These are phyloP conservation scores for Cirrhinus mrigala DNA, from an alignment of 2,797 vertebrate genomes.

Conservation along the genomic window DNA sequence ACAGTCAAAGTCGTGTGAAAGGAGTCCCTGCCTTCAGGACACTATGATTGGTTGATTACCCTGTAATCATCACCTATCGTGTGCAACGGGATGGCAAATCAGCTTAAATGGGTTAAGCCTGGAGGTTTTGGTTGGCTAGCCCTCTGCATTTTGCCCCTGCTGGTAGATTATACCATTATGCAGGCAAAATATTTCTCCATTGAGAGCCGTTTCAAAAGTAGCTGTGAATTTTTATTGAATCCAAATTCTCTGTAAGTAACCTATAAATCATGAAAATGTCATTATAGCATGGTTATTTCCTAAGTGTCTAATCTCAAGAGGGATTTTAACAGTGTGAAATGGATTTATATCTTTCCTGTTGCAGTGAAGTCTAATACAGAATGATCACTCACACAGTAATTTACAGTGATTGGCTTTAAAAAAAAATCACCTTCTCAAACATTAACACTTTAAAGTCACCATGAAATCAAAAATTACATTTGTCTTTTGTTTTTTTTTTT, in stretches of 20 bases:
- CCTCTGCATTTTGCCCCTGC: not conserved
- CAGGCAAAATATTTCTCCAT: not conserved
- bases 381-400: not conserved
- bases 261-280: not conserved
- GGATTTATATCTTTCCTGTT: not conserved
- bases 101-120: not conserved
- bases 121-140: not conserved
- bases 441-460: too few species aligned
- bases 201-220: slow-evolving; percentile 3
- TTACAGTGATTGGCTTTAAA: not conserved
- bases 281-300: not conserved
- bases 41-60: not conserved
- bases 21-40: not conserved
- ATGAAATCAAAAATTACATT: too few species aligned
- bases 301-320: not conserved
- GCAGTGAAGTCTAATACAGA: not conserved
- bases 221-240: not conserved
- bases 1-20: not conserved
- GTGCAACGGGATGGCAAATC: not conserved
- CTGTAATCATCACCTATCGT: not conserved
- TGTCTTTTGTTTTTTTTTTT: too few species aligned
- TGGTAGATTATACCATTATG: not conserved
- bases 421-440: not conserved
- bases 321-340: not conserved
- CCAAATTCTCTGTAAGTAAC: not conserved